These are phyloP conservation scores for Lymantria monacha DNA, from an alignment of 2,888 invertebrate genomes.

Conservation along the genomic window DNA sequence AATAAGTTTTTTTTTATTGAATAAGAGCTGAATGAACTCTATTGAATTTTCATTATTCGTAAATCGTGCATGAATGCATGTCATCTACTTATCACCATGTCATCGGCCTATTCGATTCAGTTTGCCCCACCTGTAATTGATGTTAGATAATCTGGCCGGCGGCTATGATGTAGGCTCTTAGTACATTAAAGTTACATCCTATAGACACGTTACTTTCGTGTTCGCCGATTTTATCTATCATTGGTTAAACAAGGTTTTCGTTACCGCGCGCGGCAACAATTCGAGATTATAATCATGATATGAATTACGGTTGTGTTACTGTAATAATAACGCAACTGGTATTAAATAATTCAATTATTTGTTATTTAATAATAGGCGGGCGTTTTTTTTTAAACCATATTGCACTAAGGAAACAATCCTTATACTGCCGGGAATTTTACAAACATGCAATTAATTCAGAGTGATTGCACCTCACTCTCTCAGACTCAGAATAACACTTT, in stretches of 20 bases:
- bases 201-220: slow-evolving; percentile 30
- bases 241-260: slow-evolving; percentile 38
- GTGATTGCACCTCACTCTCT: no score
- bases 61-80: slow-evolving; percentile 5
- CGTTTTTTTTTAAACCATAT: no score
- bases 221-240: slow-evolving; percentile 38
- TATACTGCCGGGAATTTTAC: no score
- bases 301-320: slow-evolving; percentile 10
- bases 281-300: slow-evolving; percentile 27
- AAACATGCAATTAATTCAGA: no score
- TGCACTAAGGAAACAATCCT: no score
- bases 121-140: slow-evolving; percentile 39
- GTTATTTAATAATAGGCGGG: not conserved
- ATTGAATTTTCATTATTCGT: not conserved
- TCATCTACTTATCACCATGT: slow-evolving; percentile 17
- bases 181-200: slow-evolving; percentile 35
- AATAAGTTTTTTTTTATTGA: no score
- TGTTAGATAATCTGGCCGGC: slow-evolving; percentile 35
- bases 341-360: slow-evolving; percentile 11
- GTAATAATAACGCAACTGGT: slow-evolving; percentile 13
- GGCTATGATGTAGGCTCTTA: slow-evolving; percentile 34
- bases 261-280: slow-evolving; percentile 23
- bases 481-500: no score
- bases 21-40: no score
- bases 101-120: slow-evolving; percentile 27